Base-by-base conservation (phyloP, 2,888 invertebrate genomes). In the Atethmia centrago region DNA sequence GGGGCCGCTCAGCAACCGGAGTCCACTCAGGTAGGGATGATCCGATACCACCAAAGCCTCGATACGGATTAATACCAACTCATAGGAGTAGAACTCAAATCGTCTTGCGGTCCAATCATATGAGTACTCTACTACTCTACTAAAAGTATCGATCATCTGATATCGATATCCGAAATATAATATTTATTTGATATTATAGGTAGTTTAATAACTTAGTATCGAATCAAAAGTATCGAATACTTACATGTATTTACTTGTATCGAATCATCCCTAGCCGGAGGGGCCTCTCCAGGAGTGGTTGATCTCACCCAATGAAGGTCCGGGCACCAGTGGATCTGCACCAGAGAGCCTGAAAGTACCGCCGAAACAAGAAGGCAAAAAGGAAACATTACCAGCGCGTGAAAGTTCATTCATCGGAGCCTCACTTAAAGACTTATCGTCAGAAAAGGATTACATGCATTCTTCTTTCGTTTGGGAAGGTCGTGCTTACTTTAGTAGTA, bases 211-310 rank as follows among this genome's bases (percentile, higher is more conserved):
- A 58, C 21, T 31, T 31, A 19, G 31, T 42, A 59, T 36, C 31
- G 56, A 42, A 55, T 42, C 5, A 66, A 42, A 66, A 66, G 21
- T 55, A 56, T 67, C 19, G 58, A 56, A 16, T 56, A 21, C 16
- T 40, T 28, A 53, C 51, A 42, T 28, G 21, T 66, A 42, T 42
- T 31, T 45, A 31, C 19, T 45, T n/a, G 45, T 45, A 45, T 67
- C 16, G 45, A 45, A 67, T 45, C 31, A 67, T 45, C 5, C n/a
- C 58, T 67, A 67, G n/a, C 9, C 21, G 21, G 14, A 62, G 45
- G 4, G 0, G 9, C 9, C 0, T 10, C 5, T 10, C 31, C n/a
- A 31, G 63, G 47, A 62, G 14, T 3, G 42, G 42, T 0, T 8
- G 14, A 12, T 31, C 5, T 3, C 5, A 40, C 21, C 70, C 1